phyloP scores from a whole-genome alignment of 2,797 vertebrate species.

The Phoeniculus purpureus region DNA sequence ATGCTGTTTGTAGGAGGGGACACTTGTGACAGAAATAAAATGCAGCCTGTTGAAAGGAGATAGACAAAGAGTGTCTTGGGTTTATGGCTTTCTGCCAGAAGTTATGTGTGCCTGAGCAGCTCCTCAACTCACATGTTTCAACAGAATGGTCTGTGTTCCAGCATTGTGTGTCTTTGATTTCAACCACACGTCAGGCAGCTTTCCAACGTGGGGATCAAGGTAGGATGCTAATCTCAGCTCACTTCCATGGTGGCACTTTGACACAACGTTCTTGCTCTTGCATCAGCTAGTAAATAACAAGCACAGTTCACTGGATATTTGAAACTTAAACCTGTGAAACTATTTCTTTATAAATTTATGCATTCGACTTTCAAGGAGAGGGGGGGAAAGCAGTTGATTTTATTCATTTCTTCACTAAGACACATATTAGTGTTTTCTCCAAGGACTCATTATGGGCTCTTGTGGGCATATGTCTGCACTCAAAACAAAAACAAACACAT shows the following conservation, averaged over 20 bases:
- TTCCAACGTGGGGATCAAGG: not conserved
- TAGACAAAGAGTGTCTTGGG: not conserved
- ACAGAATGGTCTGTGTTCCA: not conserved
- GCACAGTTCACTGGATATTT: not conserved
- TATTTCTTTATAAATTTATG: not conserved
- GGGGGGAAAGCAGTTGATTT: not conserved
- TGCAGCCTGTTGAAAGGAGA: not conserved
- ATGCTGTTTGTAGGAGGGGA: not conserved
- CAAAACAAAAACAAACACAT: constrained; percentile 15
- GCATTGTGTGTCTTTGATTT: not conserved
- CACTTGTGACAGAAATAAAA: not conserved
- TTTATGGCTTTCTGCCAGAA: not conserved
- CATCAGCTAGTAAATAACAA: not conserved
- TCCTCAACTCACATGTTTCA: not conserved
- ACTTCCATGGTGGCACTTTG: not conserved
- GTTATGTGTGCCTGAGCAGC: not conserved
- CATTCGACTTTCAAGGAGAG: not conserved
- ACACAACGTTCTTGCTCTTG: not conserved
- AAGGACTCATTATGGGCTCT: not conserved
- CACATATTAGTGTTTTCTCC: not conserved
- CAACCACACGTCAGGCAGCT: not conserved
- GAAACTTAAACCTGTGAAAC: not conserved
- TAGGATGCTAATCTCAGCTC: not conserved
- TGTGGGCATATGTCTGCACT: not conserved
- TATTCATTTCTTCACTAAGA: constrained; percentile 1